phyloP scores from a whole-genome alignment of 2,888 invertebrate species.

The Elegia similella region DNA sequence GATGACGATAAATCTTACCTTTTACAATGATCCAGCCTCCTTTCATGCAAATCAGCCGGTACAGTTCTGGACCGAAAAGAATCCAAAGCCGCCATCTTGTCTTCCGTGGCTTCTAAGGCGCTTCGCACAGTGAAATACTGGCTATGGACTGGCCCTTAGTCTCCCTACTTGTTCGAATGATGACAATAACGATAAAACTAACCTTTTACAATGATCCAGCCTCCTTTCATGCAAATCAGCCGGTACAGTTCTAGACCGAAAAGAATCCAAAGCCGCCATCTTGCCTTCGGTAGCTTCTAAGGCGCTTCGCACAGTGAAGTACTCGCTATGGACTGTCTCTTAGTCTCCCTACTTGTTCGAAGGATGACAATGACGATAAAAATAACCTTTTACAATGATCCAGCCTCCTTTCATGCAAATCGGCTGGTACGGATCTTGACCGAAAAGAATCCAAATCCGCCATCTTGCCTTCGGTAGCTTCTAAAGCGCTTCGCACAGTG shows the following conservation, averaged over 20 bases:
- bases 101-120: constrained; percentile 82
- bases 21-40: constrained; percentile 88
- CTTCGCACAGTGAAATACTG: constrained; percentile 82
- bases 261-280: constrained; percentile 79
- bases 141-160: too few species aligned
- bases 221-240: constrained; percentile 84
- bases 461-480: constrained; percentile 81
- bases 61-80: constrained; percentile 79
- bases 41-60: constrained; percentile 84
- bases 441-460: constrained; percentile 80
- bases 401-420: constrained; percentile 84
- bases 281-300: constrained; percentile 82
- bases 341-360: too few species aligned
- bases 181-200: too few species aligned
- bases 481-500: constrained; percentile 79
- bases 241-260: constrained; percentile 81
- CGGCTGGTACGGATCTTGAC: constrained; percentile 81
- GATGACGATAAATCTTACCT: constrained; percentile 70
- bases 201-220: constrained; percentile 88
- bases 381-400: constrained; percentile 87
- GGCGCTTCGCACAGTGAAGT: constrained; percentile 79
- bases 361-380: too few species aligned
- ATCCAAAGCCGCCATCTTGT: constrained; percentile 80
- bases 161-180: too few species aligned
- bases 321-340: constrained; percentile 85